These are phyloP conservation scores for Ctenopoma multispine DNA, from an alignment of 2,797 vertebrate genomes.

Conservation along the genomic window DNA sequence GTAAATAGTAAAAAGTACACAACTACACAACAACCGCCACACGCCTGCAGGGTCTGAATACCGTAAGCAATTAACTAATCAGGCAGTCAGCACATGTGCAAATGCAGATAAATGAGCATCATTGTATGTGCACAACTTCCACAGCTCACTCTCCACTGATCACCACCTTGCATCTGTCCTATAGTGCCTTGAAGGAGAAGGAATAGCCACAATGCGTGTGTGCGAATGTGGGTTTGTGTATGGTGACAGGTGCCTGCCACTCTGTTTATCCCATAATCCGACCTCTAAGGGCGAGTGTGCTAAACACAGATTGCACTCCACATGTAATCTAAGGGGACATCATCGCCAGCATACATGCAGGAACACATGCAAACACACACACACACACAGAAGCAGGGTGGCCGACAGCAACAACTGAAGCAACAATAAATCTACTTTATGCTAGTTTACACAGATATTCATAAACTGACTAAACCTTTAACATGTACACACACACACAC, in stretches of 20 bases:
- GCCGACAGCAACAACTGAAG: conserved; percentile 24
- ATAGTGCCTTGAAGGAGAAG: conserved; percentile 40
- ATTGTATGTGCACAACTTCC: conserved; percentile 34
- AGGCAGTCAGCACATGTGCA: conserved; percentile 74
- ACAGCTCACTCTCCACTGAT: conserved; percentile 55
- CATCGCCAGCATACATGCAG: conserved; percentile 54
- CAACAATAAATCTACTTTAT: conserved; percentile 23
- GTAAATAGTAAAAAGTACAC: conserved; percentile 11
- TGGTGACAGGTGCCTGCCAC: conserved; percentile 64
- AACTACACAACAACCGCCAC: conserved; percentile 1
- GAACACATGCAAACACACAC: not conserved
- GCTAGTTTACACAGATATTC: conserved; percentile 12
- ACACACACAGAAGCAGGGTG: conserved; percentile 9
- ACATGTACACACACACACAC: conserved; percentile 24
- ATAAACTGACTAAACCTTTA: not conserved
- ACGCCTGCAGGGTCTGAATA: conserved; percentile 45
- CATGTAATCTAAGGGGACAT: conserved; percentile 83
- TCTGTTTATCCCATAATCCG: conserved; percentile 80
- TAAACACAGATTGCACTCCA: conserved; percentile 79
- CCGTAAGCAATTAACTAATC: conserved; percentile 67
- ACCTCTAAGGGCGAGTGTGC: conserved; percentile 78
- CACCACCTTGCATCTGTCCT: conserved; percentile 59
- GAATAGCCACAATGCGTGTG: conserved; percentile 29
- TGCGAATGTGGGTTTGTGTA: conserved; percentile 14
- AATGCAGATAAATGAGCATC: conserved; percentile 72